Evolutionary conservation across 2,888 invertebrate genomes (phyloP).

Genomic region (Dendrolimus pini): DNA sequence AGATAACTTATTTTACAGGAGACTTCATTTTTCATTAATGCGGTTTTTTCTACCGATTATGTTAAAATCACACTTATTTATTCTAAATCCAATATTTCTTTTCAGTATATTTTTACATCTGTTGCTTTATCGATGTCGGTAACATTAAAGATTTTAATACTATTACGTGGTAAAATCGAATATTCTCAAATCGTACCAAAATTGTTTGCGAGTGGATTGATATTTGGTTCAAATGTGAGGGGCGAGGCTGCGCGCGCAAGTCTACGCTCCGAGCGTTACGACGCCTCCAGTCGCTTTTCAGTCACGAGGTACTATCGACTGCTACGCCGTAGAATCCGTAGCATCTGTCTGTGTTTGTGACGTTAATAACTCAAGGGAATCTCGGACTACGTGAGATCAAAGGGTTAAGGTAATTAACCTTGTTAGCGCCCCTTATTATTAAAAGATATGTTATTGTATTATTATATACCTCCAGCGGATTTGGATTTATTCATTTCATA

Average conservation of each 20-base stretch:
- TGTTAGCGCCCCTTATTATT: background rate
- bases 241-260: constrained; percentile 71
- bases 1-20: too few species aligned
- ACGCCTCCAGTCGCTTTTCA: constrained; percentile 57
- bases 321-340: constrained; percentile 58
- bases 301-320: constrained; percentile 49
- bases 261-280: constrained; percentile 48
- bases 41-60: too few species aligned
- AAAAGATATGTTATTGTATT: background rate
- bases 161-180: constrained; percentile 32
- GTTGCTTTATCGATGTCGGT: background rate
- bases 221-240: constrained; percentile 66
- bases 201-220: constrained; percentile 60
- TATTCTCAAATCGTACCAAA: constrained; percentile 50
- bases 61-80: too few species aligned
- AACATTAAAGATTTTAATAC: background rate
- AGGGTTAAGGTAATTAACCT: background rate
- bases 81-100: too few species aligned
- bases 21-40: too few species aligned
- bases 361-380: constrained; percentile 33
- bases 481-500: background rate
- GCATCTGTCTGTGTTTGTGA: constrained; percentile 40
- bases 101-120: too few species aligned
- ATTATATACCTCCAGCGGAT: background rate
- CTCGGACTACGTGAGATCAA: constrained; percentile 7